These are phyloP conservation scores for Cerastis leucographa DNA, from an alignment of 2,888 invertebrate species.

Conservation along the genomic window DNA sequence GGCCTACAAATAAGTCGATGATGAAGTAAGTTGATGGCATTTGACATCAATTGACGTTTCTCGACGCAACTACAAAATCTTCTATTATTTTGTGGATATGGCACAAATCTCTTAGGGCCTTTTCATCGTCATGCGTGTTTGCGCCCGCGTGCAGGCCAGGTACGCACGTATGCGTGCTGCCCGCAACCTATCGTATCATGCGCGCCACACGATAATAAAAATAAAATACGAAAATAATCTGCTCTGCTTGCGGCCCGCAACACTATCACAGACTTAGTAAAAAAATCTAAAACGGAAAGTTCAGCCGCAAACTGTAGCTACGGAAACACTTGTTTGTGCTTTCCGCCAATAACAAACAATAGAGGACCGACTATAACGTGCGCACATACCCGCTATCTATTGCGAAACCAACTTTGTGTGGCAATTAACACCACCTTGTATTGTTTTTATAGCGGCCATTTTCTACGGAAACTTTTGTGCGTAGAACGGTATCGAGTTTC, in stretches of 20 bases:
- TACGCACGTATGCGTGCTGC: too few species aligned
- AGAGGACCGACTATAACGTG: neutral
- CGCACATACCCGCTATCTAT: constrained; percentile 31
- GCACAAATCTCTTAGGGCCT: neutral
- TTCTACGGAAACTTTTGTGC: constrained; percentile 13
- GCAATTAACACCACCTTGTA: constrained; percentile 49
- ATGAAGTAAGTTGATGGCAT: too few species aligned
- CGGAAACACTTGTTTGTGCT: constrained; percentile 28
- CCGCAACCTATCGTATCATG: too few species aligned
- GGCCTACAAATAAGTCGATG: neutral
- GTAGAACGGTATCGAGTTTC: neutral
- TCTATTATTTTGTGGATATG: neutral
- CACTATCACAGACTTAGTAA: neutral
- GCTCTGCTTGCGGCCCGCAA: too few species aligned
- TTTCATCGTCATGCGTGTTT: too few species aligned
- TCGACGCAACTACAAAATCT: too few species aligned
- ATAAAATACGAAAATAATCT: too few species aligned
- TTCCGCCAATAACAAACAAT: constrained; percentile 37
- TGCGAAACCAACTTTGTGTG: constrained; percentile 32
- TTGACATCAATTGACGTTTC: too few species aligned
- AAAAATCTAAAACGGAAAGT: neutral
- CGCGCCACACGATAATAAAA: too few species aligned
- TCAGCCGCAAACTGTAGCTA: constrained; percentile 5
- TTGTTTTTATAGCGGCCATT: constrained; percentile 40
- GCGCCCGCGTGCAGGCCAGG: too few species aligned